These are phyloP conservation scores for Diglossa cyanea DNA, from an alignment of 2,797 vertebrate species.

Conservation along the genomic window DNA sequence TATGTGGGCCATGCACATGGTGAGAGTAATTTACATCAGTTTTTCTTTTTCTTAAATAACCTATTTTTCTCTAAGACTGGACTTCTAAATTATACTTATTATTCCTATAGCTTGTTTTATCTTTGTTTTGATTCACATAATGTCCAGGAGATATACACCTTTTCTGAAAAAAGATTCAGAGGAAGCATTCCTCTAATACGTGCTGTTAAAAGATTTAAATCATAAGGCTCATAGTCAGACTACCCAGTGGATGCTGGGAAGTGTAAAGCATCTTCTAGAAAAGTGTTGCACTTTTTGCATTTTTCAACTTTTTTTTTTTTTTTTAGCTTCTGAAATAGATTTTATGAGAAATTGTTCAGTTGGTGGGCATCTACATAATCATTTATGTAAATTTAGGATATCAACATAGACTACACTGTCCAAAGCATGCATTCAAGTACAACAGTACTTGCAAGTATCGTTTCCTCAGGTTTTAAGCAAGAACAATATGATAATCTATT, in stretches of 20 bases:
- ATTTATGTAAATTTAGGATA: neutral
- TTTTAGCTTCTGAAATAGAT: neutral
- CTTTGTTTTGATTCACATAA: neutral
- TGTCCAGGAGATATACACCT: neutral
- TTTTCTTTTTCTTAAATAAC: neutral
- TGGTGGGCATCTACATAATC: neutral
- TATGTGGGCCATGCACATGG: neutral
- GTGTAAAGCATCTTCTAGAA: neutral
- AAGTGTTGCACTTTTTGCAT: neutral
- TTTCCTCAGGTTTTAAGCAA: neutral
- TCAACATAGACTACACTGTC: neutral
- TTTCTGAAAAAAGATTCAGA: neutral
- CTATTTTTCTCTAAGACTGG: neutral
- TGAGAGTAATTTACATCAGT: neutral
- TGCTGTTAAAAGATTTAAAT: neutral
- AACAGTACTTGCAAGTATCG: neutral
- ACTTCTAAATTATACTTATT: neutral
- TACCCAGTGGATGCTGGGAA: neutral
- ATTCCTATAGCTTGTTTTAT: neutral
- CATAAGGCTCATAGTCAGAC: neutral
- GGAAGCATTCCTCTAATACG: no score
- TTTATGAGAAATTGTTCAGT: neutral
- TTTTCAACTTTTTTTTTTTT: neutral
- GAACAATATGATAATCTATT: neutral
- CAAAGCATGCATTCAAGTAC: neutral